Conservation (phyloP, 2,797 vertebrate species). For the Cuniculus paca region DNA sequence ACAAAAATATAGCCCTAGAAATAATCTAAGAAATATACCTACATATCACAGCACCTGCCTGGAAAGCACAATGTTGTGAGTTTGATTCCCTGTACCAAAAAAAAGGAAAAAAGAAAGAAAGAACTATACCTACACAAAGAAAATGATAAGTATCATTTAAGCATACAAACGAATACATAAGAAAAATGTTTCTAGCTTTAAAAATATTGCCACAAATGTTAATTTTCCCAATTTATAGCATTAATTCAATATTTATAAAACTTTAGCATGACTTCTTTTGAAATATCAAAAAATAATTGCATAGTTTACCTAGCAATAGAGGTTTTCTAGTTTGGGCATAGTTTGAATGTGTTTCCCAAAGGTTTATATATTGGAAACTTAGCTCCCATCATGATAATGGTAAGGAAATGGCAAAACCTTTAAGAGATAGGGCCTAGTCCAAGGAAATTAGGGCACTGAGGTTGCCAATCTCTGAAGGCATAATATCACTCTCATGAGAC, state of each 20-base stretch:
- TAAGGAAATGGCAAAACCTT: neutral
- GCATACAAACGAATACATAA: neutral
- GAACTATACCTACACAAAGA: neutral
- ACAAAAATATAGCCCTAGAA: neutral
- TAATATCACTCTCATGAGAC: neutral
- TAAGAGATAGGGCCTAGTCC: neutral
- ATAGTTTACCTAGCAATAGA: neutral
- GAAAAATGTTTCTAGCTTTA: slow-evolving; percentile 4
- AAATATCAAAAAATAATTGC: neutral
- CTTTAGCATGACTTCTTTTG: neutral
- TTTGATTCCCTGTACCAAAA: too few relatives aligned
- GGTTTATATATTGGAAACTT: neutral
- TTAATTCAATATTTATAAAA: neutral
- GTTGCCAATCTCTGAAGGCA: neutral
- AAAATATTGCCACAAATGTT: neutral
- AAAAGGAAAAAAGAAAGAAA: neutral
- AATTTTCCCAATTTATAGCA: neutral
- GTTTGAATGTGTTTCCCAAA: neutral
- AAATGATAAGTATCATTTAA: neutral
- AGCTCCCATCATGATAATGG: neutral
- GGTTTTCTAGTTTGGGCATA: too few relatives aligned
- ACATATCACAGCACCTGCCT: neutral
- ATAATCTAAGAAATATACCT: neutral
- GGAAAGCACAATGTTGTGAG: too few relatives aligned
- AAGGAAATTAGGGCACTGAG: neutral